Evolutionary conservation across 2,888 invertebrate species (phyloP).

Genomic region (Disparrhopalites patrizii): DNA sequence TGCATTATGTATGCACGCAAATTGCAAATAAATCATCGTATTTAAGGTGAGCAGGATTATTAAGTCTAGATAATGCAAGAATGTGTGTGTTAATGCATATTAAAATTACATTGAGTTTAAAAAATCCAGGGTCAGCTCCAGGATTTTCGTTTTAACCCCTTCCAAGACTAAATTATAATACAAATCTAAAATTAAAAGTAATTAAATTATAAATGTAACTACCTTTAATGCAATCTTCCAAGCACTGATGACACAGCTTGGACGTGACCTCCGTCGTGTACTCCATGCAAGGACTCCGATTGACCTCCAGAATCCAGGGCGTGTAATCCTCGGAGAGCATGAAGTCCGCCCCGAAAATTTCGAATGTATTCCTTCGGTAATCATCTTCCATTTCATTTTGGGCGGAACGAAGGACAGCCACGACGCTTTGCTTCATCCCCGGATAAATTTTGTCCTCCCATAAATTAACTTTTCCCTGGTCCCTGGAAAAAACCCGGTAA

Average conservation of each 20-base stretch:
- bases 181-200: too few species aligned
- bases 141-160: too few species aligned
- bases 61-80: too few species aligned
- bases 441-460: constrained; percentile 61
- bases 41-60: too few species aligned
- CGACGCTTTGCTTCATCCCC: constrained; percentile 76
- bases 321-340: constrained; percentile 77
- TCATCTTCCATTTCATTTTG: constrained; percentile 57
- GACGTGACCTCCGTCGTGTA: constrained; percentile 82
- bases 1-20: too few species aligned
- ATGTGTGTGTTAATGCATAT: too few species aligned
- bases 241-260: constrained; percentile 71
- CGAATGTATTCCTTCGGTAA: constrained; percentile 70
- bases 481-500: background rate
- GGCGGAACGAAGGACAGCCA: constrained; percentile 71
- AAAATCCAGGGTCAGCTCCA: too few species aligned
- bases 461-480: constrained; percentile 2
- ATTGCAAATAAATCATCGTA: too few species aligned
- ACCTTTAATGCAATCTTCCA: constrained; percentile 85
- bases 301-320: constrained; percentile 89
- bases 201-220: too few species aligned
- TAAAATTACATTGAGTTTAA: too few species aligned
- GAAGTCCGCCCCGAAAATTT: constrained; percentile 89
- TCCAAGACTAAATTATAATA: too few species aligned
- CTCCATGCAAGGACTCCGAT: constrained; percentile 78